These are phyloP conservation scores for Copidosoma floridanum DNA, from an alignment of 1,140 invertebrate species.

Conservation along the genomic window DNA sequence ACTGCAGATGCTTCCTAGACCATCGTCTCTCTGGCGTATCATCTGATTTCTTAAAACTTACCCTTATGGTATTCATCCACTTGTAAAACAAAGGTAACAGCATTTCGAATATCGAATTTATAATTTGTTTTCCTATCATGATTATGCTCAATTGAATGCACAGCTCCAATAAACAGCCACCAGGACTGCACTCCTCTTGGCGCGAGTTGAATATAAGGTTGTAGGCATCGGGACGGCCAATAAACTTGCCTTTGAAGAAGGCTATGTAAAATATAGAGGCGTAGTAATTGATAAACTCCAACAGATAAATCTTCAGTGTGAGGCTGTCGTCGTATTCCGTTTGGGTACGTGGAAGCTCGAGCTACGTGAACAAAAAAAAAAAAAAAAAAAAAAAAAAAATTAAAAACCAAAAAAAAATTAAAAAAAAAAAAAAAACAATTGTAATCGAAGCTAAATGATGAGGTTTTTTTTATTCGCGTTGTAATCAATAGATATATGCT, in stretches of 20 bases:
- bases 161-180: conserved; percentile 86
- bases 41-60: conserved; percentile 46
- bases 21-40: conserved; percentile 36
- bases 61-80: conserved; percentile 67
- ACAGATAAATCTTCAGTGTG: conserved; percentile 93
- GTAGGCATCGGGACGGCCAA: conserved; percentile 77
- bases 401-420: too few relatives aligned
- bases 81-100: conserved; percentile 70
- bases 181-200: conserved; percentile 83
- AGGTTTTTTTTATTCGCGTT: too few relatives aligned
- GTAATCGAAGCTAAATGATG: too few relatives aligned
- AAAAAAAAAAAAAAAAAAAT: too few relatives aligned
- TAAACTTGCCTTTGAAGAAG: conserved; percentile 92
- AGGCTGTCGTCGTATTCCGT: conserved; percentile 96
- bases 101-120: conserved; percentile 85
- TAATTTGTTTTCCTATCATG: conserved; percentile 91
- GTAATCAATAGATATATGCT: too few relatives aligned
- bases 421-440: too few relatives aligned
- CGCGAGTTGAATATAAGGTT: conserved; percentile 72
- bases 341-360: conserved; percentile 90
- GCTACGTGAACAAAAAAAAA: conserved; percentile 26
- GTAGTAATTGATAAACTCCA: conserved; percentile 98
- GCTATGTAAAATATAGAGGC: conserved; percentile 98
- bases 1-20: conserved; percentile 63
- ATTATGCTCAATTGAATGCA: conserved; percentile 91